Conservation (phyloP, 2,113 vertebrate genomes). For the Percopsis transmontana region DNA sequence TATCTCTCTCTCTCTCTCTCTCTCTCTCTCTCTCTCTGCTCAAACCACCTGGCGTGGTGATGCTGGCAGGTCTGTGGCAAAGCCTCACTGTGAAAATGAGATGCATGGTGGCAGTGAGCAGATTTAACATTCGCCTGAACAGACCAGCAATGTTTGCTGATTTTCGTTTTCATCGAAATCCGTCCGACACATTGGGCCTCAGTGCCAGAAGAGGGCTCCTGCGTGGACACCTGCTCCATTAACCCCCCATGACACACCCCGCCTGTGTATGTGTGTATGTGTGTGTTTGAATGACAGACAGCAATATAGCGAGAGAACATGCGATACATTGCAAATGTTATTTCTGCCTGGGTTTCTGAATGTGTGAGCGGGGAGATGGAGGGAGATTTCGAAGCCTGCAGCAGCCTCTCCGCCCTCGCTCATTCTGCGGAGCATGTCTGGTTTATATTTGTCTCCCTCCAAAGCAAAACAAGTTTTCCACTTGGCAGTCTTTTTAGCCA, state of each 20-base stretch:
- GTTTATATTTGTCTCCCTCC: constrained; percentile 40
- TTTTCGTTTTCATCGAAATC: constrained; percentile 69
- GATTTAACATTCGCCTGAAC: constrained; percentile 75
- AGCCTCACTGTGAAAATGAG: constrained; percentile 67
- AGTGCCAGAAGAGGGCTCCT: constrained; percentile 47
- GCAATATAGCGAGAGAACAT: constrained; percentile 13
- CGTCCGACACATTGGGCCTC: constrained; percentile 55
- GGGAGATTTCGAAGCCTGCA: constrained; percentile 31
- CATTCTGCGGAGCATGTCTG: constrained; percentile 24
- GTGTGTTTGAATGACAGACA: not conserved
- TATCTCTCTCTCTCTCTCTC: not conserved
- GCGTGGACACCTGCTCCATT: constrained; percentile 74
- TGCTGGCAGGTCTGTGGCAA: constrained; percentile 50
- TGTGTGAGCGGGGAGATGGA: constrained; percentile 23
- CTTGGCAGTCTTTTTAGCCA: constrained; percentile 42
- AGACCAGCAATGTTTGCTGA: constrained; percentile 71
- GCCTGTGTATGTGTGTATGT: not conserved
- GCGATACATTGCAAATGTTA: constrained; percentile 20
- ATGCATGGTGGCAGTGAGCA: constrained; percentile 69
- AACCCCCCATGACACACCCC: constrained; percentile 53
- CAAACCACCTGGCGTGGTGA: constrained; percentile 45
- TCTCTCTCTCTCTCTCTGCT: constrained; percentile 18
- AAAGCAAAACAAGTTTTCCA: constrained; percentile 49
- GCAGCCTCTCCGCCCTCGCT: constrained; percentile 22
- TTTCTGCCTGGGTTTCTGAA: constrained; percentile 25